Conservation (phyloP, 1,140 invertebrate species). For the Bombus difficillimus region DNA sequence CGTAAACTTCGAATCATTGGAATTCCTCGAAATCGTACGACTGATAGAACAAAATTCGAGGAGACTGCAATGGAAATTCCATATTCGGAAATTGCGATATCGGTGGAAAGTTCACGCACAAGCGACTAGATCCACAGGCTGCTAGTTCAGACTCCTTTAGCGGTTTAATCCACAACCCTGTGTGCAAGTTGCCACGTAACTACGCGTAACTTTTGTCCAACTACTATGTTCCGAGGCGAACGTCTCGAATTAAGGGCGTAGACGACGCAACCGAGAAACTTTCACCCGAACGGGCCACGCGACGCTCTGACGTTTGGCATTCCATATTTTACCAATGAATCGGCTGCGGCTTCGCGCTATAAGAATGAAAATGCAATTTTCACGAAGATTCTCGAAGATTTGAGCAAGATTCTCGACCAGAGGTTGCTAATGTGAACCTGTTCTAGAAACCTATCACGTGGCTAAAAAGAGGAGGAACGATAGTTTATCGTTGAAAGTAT, state of each 20-base stretch:
- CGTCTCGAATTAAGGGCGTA: slow-evolving; percentile 64
- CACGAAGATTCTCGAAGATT: background rate
- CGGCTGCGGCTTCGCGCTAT: background rate
- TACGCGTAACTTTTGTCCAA: slow-evolving; percentile 58
- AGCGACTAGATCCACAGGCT: background rate
- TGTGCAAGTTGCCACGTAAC: slow-evolving; percentile 45
- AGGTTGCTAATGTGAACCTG: background rate
- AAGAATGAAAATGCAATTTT: background rate
- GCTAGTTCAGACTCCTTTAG: slow-evolving; percentile 15
- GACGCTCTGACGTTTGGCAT: background rate
- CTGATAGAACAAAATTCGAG: background rate
- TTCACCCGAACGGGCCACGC: slow-evolving; percentile 53
- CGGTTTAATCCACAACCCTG: slow-evolving; percentile 32
- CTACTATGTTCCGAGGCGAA: slow-evolving; percentile 25
- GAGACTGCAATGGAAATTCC: background rate
- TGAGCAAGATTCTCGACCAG: background rate
- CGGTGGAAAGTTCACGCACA: slow-evolving; percentile 21
- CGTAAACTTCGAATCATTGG: background rate
- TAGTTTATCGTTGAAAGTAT: slow-evolving; percentile 12
- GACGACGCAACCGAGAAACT: slow-evolving; percentile 57
- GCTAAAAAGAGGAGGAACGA: background rate
- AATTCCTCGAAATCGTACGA: background rate
- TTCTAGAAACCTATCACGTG: background rate
- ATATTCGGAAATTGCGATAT: slow-evolving; percentile 11
- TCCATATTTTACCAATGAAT: slow-evolving; percentile 22